These are phyloP conservation scores for Brachystomella parvula DNA, from an alignment of 1,140 invertebrate genomes.

Conservation along the genomic window DNA sequence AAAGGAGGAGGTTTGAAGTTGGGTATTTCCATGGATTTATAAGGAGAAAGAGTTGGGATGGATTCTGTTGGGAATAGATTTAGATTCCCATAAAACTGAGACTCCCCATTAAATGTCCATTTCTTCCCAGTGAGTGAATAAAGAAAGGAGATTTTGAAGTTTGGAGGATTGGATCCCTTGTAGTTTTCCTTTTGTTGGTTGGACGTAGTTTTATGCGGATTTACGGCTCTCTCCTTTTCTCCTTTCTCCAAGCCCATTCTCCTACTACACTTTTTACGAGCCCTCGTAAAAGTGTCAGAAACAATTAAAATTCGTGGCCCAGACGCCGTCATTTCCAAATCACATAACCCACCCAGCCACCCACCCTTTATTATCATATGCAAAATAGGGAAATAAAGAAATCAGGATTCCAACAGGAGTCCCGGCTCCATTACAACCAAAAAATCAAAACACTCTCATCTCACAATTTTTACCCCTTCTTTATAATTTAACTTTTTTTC, in stretches of 20 bases:
- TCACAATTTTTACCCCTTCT: too few relatives aligned
- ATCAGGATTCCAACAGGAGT: too few relatives aligned
- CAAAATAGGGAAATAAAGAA: too few relatives aligned
- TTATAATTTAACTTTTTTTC: too few relatives aligned
- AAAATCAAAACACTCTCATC: too few relatives aligned
- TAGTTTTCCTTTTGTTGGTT: not conserved
- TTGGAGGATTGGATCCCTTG: too few relatives aligned
- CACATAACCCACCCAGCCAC: not conserved
- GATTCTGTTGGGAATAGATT: too few relatives aligned
- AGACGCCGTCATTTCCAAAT: not conserved
- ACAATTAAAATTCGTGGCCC: constrained; percentile 2
- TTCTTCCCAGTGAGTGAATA: not conserved
- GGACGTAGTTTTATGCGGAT: not conserved
- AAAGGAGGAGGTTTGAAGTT: not conserved
- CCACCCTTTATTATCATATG: not conserved
- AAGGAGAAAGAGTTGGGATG: too few relatives aligned
- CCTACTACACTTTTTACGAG: not conserved
- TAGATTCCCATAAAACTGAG: not conserved
- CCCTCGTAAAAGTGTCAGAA: constrained; percentile 8
- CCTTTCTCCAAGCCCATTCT: not conserved
- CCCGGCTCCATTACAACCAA: too few relatives aligned
- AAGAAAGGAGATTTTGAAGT: too few relatives aligned
- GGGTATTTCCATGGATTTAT: not conserved
- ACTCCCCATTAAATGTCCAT: constrained; percentile 6
- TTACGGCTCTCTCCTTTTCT: not conserved